Evolutionary conservation across 2,888 invertebrate species (phyloP).

Genomic region (Ornithoptera alexandrae): DNA sequence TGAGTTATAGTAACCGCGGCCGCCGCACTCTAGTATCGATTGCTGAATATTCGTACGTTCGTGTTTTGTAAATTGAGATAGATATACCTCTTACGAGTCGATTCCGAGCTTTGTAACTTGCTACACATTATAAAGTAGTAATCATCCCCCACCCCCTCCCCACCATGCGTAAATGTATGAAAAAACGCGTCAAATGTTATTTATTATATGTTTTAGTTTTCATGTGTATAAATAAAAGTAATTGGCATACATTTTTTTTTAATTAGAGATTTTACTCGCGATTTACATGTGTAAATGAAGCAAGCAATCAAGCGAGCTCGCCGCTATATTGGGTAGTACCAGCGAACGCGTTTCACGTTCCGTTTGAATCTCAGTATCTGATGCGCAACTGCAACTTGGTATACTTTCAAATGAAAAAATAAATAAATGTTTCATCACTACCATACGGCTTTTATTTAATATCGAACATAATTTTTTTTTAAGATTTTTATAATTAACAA

Average conservation of each 20-base stretch:
- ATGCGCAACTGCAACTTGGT: constrained; percentile 76
- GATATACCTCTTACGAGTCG: background rate
- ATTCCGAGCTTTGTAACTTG: constrained; percentile 17
- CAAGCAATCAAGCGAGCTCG: constrained; percentile 21
- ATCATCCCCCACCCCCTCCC: background rate
- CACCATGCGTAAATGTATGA: constrained; percentile 5
- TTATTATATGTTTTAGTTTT: constrained; percentile 19
- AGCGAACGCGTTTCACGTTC: constrained; percentile 67
- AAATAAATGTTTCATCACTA: constrained; percentile 78
- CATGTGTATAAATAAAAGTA: constrained; percentile 7
- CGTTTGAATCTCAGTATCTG: constrained; percentile 79
- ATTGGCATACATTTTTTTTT: constrained; percentile 7
- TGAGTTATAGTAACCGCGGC: constrained; percentile 55
- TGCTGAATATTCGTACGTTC: constrained; percentile 24
- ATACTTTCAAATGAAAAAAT: constrained; percentile 78
- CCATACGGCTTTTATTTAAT: constrained; percentile 43
- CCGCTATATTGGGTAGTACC: constrained; percentile 66
- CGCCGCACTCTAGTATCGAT: constrained; percentile 22
- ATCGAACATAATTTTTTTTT: background rate
- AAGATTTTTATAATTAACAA: no score
- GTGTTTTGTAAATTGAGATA: constrained; percentile 1
- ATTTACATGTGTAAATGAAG: constrained; percentile 21
- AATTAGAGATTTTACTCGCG: constrained; percentile 1
- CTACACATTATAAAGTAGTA: constrained; percentile 1
- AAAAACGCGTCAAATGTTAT: constrained; percentile 12